Conservation (phyloP, 2,797 vertebrate genomes). For the Semaprochilodus insignis region DNA sequence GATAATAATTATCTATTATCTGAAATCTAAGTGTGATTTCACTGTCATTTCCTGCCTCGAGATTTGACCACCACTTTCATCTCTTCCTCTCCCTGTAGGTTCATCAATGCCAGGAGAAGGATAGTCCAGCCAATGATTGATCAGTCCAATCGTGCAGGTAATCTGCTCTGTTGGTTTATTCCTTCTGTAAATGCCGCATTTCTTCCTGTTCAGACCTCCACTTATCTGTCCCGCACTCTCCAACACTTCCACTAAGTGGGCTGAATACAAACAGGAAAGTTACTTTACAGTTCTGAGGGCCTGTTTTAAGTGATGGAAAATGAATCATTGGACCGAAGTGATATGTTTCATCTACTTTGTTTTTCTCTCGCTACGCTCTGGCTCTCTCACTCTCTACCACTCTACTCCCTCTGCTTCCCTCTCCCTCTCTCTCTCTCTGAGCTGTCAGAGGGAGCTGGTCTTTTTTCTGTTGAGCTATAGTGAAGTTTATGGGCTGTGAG, state of each 20-base stretch:
- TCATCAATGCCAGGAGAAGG: constrained; percentile 96
- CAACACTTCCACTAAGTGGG: constrained; percentile 30
- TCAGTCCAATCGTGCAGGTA: constrained; percentile 96
- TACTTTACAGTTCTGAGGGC: background rate
- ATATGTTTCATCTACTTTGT: constrained; percentile 17
- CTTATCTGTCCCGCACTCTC: constrained; percentile 10
- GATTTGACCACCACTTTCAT: background rate
- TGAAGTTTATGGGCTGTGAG: constrained; percentile 91
- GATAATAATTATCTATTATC: too few relatives aligned
- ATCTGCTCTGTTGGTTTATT: constrained; percentile 64
- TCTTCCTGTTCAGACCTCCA: background rate
- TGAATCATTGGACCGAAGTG: constrained; percentile 22
- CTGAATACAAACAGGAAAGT: constrained; percentile 17
- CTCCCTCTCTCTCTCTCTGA: constrained; percentile 29
- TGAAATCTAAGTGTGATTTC: too few relatives aligned
- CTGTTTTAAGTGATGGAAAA: constrained; percentile 46
- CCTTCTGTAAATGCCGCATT: background rate
- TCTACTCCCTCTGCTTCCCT: background rate
- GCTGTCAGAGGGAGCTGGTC: constrained; percentile 84
- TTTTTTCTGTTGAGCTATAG: constrained; percentile 86
- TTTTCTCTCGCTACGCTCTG: background rate
- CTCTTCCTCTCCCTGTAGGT: constrained; percentile 75
- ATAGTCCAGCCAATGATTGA: constrained; percentile 98
- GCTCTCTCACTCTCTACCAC: background rate
- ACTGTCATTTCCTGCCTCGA: too few relatives aligned